phyloP scores from a whole-genome alignment of 2,113 vertebrate genomes.

The Talpa occidentalis region DNA sequence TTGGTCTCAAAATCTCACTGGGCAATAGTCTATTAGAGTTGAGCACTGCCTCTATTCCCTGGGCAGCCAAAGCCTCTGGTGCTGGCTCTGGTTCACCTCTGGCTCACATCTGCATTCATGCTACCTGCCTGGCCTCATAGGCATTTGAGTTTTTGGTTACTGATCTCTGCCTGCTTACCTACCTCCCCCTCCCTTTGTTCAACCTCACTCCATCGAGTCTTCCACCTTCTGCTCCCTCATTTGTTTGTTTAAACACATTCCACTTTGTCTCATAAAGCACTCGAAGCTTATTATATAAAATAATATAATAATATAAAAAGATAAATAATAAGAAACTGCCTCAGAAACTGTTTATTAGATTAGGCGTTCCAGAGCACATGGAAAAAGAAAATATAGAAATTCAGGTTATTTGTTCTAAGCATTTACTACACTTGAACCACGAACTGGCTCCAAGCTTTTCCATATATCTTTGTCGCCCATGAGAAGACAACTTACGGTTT shows the following conservation, averaged over 20 bases:
- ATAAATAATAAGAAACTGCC: slow-evolving; percentile 11
- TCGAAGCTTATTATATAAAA: slow-evolving; percentile 3
- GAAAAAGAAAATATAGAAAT: slow-evolving; percentile 24
- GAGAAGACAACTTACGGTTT: neutral
- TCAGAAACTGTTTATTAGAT: slow-evolving; percentile 9
- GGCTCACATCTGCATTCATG: neutral
- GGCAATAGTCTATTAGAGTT: neutral
- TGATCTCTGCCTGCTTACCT: neutral
- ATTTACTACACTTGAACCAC: neutral
- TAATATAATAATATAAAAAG: slow-evolving; percentile 28
- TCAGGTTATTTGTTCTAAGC: slow-evolving; percentile 15
- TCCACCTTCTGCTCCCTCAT: neutral
- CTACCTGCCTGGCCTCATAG: neutral
- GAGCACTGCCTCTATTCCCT: neutral
- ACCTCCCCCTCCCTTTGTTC: neutral
- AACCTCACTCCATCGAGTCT: neutral
- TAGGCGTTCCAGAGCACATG: neutral
- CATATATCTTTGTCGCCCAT: neutral
- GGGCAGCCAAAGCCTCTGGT: neutral
- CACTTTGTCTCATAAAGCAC: neutral
- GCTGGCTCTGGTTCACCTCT: fast-evolving
- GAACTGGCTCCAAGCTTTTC: neutral
- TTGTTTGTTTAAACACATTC: slow-evolving; percentile 13
- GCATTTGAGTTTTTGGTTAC: neutral
- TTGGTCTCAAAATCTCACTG: neutral